Percentiles rank a stretch among this genome's conserved stretches.
phyloP scores from a whole-genome alignment of 2,888 invertebrate genomes.

The Stramonita haemastoma region DNA sequence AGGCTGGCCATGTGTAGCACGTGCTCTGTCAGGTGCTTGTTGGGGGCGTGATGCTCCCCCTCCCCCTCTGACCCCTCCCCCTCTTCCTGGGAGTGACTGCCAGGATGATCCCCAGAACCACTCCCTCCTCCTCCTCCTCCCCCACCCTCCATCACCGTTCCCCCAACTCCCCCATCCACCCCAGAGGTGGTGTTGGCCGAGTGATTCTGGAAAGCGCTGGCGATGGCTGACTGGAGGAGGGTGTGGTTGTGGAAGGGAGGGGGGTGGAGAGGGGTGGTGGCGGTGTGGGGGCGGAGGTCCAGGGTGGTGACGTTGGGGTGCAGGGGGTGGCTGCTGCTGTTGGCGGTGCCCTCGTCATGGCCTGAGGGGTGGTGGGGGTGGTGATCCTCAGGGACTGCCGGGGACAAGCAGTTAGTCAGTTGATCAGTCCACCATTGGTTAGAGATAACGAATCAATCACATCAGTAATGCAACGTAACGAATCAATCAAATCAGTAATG shows the following conservation, averaged over 20 bases:
- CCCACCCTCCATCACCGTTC: neutral
- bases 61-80: neutral
- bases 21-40: conserved; percentile 35
- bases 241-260: neutral
- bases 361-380: neutral
- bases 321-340: neutral
- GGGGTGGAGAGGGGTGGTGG: neutral
- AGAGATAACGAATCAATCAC: neutral
- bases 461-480: too few species aligned
- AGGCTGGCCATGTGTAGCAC: conserved; percentile 35
- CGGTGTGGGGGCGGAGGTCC: neutral
- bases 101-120: neutral
- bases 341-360: neutral
- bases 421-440: neutral
- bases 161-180: neutral
- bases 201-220: neutral
- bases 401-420: neutral
- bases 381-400: conserved; percentile 25
- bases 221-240: neutral
- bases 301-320: neutral
- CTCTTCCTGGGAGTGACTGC: neutral
- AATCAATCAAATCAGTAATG: too few species aligned
- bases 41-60: conserved; percentile 29
- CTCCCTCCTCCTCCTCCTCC: neutral
- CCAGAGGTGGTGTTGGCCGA: neutral